Percentiles rank a stretch among this genome's conserved stretches.
These are phyloP conservation scores for Choristoneura fumiferana DNA, from an alignment of 1,140 invertebrate genomes.

Conservation along the genomic window DNA sequence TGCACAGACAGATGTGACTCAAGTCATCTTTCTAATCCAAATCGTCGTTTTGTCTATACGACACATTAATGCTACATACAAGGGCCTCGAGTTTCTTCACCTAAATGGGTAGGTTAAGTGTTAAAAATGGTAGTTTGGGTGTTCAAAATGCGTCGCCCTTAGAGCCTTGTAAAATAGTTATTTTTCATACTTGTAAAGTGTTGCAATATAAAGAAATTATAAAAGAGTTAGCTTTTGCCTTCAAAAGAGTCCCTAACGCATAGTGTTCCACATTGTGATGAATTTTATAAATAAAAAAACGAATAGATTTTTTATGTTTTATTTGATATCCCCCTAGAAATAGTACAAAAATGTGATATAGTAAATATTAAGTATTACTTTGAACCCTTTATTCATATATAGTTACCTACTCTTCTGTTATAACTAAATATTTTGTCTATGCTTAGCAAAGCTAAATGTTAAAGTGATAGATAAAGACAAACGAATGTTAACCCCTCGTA, in stretches of 20 bases:
- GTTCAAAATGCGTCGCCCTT: background rate
- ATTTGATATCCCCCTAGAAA: background rate
- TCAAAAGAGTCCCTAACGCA: slow-evolving; percentile 33
- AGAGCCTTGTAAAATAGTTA: slow-evolving; percentile 22
- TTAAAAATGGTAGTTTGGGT: background rate
- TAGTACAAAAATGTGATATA: too few relatives aligned
- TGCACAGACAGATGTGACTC: too few relatives aligned
- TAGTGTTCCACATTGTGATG: slow-evolving; percentile 45
- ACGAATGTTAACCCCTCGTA: too few relatives aligned
- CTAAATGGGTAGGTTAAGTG: too few relatives aligned
- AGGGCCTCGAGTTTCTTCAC: too few relatives aligned
- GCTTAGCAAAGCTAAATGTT: too few relatives aligned
- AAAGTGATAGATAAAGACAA: too few relatives aligned
- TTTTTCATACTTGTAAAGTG: slow-evolving; percentile 23
- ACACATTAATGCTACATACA: too few relatives aligned
- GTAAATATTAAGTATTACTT: too few relatives aligned
- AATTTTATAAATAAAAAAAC: slow-evolving; percentile 34
- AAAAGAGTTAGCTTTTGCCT: slow-evolving; percentile 41
- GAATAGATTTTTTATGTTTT: background rate
- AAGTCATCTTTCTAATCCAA: background rate
- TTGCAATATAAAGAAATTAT: slow-evolving; percentile 8
- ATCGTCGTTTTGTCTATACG: background rate
- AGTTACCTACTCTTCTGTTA: too few relatives aligned
- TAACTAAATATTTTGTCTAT: too few relatives aligned
- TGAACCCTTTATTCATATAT: too few relatives aligned